Evolutionary conservation across 2,113 vertebrate genomes (phyloP), one percentile per base, ranked within the genome.

Genomic region (Percopsis transmontana): DNA sequence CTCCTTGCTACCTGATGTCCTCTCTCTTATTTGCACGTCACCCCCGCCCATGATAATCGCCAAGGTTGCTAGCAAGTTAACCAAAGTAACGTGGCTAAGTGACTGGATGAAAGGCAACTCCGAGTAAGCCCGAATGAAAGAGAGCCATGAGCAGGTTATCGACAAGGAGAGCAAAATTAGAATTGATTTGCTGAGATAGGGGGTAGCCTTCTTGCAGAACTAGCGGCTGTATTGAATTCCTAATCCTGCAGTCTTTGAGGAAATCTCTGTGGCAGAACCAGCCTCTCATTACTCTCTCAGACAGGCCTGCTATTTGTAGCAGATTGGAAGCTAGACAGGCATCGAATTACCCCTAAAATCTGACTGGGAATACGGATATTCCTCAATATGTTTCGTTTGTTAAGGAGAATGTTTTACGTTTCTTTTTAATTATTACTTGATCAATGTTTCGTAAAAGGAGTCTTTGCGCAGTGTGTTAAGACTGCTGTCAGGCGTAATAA

Each of bases 241-340:
- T 87, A 90, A 91, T 90, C 82, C 76, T 10, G 68, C 55, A 9
- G 71, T 63, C 70, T 84, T 85, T 79, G 75, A 85, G 82, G 82
- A 80, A 87, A 84, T 83, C 76, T 82, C 81, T 78, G 75, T 78
- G 77, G 79, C 74, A 82, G 83, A 79, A 74, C 60, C 0, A 5
- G 63, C 51, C 65, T 83, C 87, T 84, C 85, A 84, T 84, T 84
- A 81, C 79, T 87, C 79, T 87, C 75, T 66, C 67, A 71, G 82
- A 77, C 72, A 79, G 79, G 62, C 62, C 54, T 58, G 56, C 74
- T 74, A 81, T 77, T 76, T 70, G 65, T n/a, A 59, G 73, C 79
- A 88, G 86, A 85, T 83, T 82, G 81, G 73, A 76, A 50, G 68
- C 83, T 66, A 75, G 77, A 85, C 81, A 71, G 61, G 80, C 72